Conservation (phyloP, 92 coral and sea anemone species). For the Parazoanthus darwini region DNA sequence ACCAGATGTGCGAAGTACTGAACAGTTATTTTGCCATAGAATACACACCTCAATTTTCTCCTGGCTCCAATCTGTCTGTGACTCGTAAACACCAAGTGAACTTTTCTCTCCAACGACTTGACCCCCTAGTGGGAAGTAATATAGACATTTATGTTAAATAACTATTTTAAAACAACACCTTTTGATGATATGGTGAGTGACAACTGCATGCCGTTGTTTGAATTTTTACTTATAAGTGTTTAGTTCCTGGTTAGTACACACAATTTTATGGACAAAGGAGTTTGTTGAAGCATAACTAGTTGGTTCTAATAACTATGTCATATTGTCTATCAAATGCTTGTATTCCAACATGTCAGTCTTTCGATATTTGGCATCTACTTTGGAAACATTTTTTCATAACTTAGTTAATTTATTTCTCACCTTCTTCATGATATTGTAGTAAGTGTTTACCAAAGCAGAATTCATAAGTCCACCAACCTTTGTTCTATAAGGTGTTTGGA, state of each 20-base stretch:
- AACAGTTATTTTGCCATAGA: background rate
- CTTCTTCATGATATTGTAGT: slow-evolving; percentile 96
- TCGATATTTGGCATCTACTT: background rate
- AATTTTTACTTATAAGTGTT: no score
- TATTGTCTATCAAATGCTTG: no score
- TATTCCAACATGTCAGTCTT: background rate
- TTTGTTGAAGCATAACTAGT: no score
- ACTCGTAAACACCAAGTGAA: slow-evolving; percentile 73
- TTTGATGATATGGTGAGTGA: background rate
- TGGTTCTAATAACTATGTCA: no score
- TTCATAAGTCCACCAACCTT: slow-evolving; percentile 99
- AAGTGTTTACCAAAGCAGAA: slow-evolving; percentile 88
- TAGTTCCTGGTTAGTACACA: background rate
- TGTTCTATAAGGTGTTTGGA: slow-evolving; percentile 53
- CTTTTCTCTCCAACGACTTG: slow-evolving; percentile 73
- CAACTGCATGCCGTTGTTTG: background rate
- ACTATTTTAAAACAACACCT: background rate
- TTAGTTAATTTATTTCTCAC: slow-evolving; percentile 46
- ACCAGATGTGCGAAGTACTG: no score
- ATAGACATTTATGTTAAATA: background rate
- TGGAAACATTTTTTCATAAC: background rate
- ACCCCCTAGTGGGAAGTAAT: slow-evolving; percentile 45
- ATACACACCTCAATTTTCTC: slow-evolving; percentile 65
- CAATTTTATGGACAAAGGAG: no score
- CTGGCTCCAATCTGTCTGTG: slow-evolving; percentile 91